Conservation (phyloP, 2,797 vertebrate genomes). For the Meriones psammophilus region DNA sequence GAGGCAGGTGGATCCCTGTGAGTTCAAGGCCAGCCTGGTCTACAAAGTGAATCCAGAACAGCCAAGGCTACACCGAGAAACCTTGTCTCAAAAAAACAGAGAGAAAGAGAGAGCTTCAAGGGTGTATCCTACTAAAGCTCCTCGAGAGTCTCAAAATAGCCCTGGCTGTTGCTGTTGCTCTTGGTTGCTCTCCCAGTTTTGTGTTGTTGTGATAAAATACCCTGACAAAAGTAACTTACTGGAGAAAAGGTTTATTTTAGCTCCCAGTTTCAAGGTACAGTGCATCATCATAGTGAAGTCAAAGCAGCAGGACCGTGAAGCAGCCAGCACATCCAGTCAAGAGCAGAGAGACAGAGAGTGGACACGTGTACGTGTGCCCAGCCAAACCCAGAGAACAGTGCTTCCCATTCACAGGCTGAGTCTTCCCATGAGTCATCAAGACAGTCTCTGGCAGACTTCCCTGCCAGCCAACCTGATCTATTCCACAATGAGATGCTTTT, state of each 20-base stretch:
- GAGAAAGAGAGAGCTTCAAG: not conserved
- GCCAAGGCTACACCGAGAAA: too few species aligned
- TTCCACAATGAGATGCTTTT: not conserved
- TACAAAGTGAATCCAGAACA: too few species aligned
- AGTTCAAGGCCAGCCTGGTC: too few species aligned
- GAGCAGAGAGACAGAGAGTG: not conserved
- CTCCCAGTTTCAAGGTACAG: too few species aligned
- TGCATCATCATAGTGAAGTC: too few species aligned
- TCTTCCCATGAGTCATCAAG: not conserved
- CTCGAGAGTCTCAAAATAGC: not conserved
- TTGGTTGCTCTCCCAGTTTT: not conserved
- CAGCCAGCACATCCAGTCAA: not conserved
- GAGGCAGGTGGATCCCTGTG: too few species aligned
- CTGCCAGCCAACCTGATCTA: not conserved
- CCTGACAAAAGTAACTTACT: too few species aligned
- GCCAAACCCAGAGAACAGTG: not conserved
- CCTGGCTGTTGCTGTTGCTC: not conserved
- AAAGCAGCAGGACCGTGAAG: not conserved
- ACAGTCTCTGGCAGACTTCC: not conserved
- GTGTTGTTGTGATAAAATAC: too few species aligned
- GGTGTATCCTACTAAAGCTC: not conserved
- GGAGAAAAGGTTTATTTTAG: too few species aligned
- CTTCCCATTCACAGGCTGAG: not conserved
- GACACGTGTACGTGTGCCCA: not conserved
- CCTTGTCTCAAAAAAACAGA: too few species aligned